These are phyloP conservation scores for Scotopteryx bipunctaria DNA, from an alignment of 2,888 invertebrate genomes.

Conservation along the genomic window DNA sequence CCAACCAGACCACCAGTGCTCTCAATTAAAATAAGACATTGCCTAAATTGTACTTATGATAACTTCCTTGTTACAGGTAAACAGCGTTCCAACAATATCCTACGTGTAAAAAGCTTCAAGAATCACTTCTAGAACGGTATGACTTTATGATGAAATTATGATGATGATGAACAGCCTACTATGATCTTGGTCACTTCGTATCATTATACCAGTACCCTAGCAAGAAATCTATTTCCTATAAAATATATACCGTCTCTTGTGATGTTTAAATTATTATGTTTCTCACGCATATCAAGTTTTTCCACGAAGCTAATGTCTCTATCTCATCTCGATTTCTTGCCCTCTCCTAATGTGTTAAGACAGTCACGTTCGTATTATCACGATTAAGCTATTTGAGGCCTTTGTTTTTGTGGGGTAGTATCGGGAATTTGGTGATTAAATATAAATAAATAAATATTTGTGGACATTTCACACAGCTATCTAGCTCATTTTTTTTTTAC, in stretches of 20 bases:
- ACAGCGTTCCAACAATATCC: neutral
- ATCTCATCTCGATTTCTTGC: conserved; percentile 27
- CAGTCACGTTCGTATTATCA: conserved; percentile 20
- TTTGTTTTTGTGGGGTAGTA: conserved; percentile 2
- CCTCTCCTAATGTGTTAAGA: conserved; percentile 12
- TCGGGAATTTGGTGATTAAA: neutral
- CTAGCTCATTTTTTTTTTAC: no score
- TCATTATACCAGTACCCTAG: neutral
- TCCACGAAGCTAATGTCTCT: conserved; percentile 17
- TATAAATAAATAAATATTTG: no score
- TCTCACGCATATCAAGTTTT: conserved; percentile 26
- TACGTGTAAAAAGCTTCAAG: no score
- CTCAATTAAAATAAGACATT: no score
- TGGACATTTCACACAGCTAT: no score
- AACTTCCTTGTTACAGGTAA: conserved; percentile 18
- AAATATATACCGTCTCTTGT: conserved; percentile 2
- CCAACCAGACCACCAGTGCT: no score
- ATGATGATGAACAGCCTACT: neutral
- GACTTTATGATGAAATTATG: no score
- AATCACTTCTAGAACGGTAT: no score
- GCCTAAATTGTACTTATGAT: neutral
- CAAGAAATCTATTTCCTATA: conserved; percentile 8
- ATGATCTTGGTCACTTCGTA: neutral
- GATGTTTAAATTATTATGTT: conserved; percentile 17
- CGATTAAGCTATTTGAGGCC: conserved; percentile 15